A percentile compares a stretch with the other conserved stretches of the same genome.
Evolutionary conservation across 1,140 invertebrate species (phyloP).

Genomic region (Augochlora pura): DNA sequence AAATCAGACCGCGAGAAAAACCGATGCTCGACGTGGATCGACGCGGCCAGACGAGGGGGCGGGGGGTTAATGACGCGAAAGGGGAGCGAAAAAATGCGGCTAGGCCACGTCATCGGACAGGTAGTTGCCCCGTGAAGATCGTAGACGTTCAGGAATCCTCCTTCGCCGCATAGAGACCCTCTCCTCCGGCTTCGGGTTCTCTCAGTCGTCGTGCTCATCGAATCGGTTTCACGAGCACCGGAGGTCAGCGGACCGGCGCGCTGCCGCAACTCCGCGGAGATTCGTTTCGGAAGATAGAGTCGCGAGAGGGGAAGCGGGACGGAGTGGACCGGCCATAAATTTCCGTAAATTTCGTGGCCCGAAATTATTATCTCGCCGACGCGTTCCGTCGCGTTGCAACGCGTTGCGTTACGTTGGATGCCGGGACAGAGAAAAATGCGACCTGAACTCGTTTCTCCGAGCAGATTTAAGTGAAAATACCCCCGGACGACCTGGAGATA

Average conservation of each 20-base stretch:
- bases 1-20: neutral
- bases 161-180: constrained; percentile 3
- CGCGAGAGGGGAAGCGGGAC: neutral
- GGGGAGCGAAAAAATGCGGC: constrained; percentile 40
- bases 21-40: neutral
- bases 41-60: constrained; percentile 1
- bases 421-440: constrained; percentile 5
- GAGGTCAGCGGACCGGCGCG: constrained; percentile 14
- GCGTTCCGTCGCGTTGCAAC: neutral
- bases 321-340: constrained; percentile 44
- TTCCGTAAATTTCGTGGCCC: constrained; percentile 42
- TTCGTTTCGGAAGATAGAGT: constrained; percentile 42
- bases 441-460: neutral
- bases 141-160: constrained; percentile 54
- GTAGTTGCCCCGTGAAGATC: constrained; percentile 50
- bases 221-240: constrained; percentile 37
- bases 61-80: constrained; percentile 39
- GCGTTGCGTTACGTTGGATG: neutral
- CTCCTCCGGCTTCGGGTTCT: neutral
- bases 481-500: neutral
- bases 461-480: constrained; percentile 15
- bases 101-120: constrained; percentile 53
- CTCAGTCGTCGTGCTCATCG: constrained; percentile 13
- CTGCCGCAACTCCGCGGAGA: constrained; percentile 12
- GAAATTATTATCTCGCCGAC: constrained; percentile 39